Evolutionary conservation across 2,113 vertebrate genomes (phyloP).

Genomic region (Saguinus midas): DNA sequence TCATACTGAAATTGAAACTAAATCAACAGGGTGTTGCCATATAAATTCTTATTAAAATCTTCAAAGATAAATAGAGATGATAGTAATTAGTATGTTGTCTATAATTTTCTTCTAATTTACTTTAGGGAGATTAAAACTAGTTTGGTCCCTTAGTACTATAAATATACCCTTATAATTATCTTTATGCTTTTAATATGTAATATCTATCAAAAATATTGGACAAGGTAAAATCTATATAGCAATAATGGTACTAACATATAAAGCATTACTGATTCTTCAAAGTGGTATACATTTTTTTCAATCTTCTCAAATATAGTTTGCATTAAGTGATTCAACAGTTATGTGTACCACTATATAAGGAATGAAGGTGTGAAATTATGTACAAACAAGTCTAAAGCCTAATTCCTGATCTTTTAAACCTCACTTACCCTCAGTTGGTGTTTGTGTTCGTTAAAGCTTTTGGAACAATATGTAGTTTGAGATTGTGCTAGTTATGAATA

Average conservation of each 20-base stretch:
- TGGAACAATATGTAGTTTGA: not conserved
- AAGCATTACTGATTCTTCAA: not conserved
- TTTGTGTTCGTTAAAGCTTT: not conserved
- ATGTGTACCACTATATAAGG: not conserved
- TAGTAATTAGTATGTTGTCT: conserved; percentile 20
- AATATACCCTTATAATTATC: not conserved
- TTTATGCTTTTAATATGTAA: not conserved
- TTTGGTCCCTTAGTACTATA: not conserved
- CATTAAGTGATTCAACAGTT: not conserved
- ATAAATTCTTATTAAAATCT: conserved; percentile 35
- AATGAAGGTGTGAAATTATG: not conserved
- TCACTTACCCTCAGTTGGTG: not conserved
- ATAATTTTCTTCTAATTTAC: conserved; percentile 36
- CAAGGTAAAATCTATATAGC: not conserved
- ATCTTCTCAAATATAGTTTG: not conserved
- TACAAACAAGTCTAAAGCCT: not conserved
- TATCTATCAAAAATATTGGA: conserved; percentile 1
- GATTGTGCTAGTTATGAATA: not conserved
- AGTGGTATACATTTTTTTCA: not conserved
- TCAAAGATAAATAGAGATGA: conserved; percentile 27
- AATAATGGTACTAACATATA: not conserved
- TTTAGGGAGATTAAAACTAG: not conserved
- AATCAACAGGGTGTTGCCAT: conserved; percentile 27
- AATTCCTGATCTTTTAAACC: not conserved
- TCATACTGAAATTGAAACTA: conserved; percentile 44